Evolutionary conservation across 2,888 invertebrate genomes (phyloP), one percentile per base, ranked within the genome.

Genomic region (Apotomis capreana): DNA sequence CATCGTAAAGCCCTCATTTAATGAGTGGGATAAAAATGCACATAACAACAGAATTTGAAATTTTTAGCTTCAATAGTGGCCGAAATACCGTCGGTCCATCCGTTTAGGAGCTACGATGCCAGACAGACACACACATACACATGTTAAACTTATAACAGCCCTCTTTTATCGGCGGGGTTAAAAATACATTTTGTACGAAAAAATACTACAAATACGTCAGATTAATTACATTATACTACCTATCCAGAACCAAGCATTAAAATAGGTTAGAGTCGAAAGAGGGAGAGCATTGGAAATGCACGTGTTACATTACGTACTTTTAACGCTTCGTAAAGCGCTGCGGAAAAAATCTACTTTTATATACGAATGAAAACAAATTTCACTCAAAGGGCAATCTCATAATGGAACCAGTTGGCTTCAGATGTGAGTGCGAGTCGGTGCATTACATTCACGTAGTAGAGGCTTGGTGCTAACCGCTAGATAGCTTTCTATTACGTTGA

Each of bases 301-400:
- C 74, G 74, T 78, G 75, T 71, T 78, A 78, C 79, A 84, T 84
- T 82, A 72, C 74, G 63, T 70, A 79, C 81, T 81, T 81, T 83
- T 83, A 82, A 82, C 83, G 83, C 80, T 84, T 81, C 79, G 83
- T 79, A 82, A 83, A 86, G 78, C 82, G 78, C 80, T 78, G 76
- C 78, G 80, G 76, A 83, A 86, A 88, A 90, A 87, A 85, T 79
- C 79, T 77, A 81, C 82, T 84, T 87, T 87, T 85, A 88, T 85
- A 81, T 81, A 82, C 80, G 83, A 85, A 86, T 88, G 84, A 89
- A 91, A 89, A 90, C 87, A 87, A 91, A 92, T 91, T 87, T 89
- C 85, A 88, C 89, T 89, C 87, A 83, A 85, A 87, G 84, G 84
- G 89, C 89, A 93, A 93, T 93, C 89, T 90, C 90, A 90, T 93